Evolutionary conservation across 2,797 vertebrate genomes (phyloP).

Genomic region (Micropoecilia bifurca): DNA sequence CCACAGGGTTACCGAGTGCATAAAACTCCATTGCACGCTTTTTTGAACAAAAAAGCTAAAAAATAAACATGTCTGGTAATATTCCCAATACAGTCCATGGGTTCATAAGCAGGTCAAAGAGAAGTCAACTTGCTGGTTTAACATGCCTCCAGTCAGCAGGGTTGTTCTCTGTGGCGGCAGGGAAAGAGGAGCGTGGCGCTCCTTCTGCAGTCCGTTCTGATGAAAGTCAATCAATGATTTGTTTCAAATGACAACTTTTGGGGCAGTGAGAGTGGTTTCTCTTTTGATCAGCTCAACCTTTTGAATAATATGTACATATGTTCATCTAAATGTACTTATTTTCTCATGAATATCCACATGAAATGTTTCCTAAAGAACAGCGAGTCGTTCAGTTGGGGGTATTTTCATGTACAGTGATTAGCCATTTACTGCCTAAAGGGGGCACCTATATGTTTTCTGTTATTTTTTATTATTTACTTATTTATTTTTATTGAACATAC

Average conservation of each 20-base stretch:
- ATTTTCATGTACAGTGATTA: slow-evolving; percentile 51
- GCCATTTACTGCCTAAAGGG: slow-evolving; percentile 30
- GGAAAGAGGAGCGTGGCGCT: slow-evolving; percentile 32
- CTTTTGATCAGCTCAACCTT: slow-evolving; percentile 54
- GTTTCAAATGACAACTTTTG: slow-evolving; percentile 52
- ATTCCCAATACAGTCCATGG: slow-evolving; percentile 57
- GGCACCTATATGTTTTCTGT: slow-evolving; percentile 16
- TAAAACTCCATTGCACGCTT: slow-evolving; percentile 66
- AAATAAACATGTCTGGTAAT: slow-evolving; percentile 57
- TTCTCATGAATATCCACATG: slow-evolving; percentile 29
- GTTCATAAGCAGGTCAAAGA: slow-evolving; percentile 64
- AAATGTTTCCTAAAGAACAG: slow-evolving; percentile 57
- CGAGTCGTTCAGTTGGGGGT: slow-evolving; percentile 50
- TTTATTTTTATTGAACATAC: slow-evolving; percentile 2
- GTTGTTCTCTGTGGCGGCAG: slow-evolving; percentile 45
- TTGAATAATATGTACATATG: slow-evolving; percentile 71
- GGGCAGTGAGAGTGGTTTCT: slow-evolving; percentile 74
- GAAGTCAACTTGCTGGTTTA: slow-evolving; percentile 60
- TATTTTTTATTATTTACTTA: not conserved
- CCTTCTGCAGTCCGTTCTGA: slow-evolving; percentile 54
- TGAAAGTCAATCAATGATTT: slow-evolving; percentile 59
- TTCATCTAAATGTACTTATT: slow-evolving; percentile 57
- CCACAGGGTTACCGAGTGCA: slow-evolving; percentile 59
- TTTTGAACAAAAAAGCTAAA: slow-evolving; percentile 44
- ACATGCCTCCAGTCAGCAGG: slow-evolving; percentile 53